A percentile compares a stretch with the other conserved stretches of the same genome.
These are phyloP conservation scores for Drosophila lutescens DNA, from an alignment of 2,888 invertebrate genomes.

Conservation along the genomic window DNA sequence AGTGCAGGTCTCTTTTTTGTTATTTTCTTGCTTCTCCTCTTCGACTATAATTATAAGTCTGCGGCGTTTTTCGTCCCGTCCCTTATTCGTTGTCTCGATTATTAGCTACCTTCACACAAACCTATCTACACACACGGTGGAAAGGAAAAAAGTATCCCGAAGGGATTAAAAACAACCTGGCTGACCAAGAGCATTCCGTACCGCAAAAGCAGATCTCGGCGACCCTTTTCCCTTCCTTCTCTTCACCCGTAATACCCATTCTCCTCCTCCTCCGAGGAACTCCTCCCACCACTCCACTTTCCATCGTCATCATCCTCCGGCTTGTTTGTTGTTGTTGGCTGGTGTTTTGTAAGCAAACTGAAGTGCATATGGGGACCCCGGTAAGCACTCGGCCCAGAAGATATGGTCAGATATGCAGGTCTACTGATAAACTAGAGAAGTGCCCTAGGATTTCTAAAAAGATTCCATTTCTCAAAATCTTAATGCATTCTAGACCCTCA, in stretches of 20 bases:
- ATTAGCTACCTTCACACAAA: slow-evolving; percentile 67
- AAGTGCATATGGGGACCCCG: slow-evolving; percentile 53
- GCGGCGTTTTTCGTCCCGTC: slow-evolving; percentile 1
- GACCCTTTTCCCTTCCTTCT: slow-evolving; percentile 33
- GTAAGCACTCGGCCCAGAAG: slow-evolving; percentile 45
- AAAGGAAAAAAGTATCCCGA: slow-evolving; percentile 50
- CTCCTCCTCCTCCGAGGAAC: slow-evolving; percentile 1
- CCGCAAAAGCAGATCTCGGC: slow-evolving; percentile 26
- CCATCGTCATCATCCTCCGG: slow-evolving; percentile 42
- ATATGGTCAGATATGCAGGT: slow-evolving; percentile 40
- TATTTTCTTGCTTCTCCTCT: slow-evolving; percentile 16
- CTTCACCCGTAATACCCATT: slow-evolving; percentile 10
- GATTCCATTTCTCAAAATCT: too few relatives aligned
- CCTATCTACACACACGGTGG: slow-evolving; percentile 6
- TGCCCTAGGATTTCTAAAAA: slow-evolving; percentile 8
- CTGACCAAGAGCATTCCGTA: slow-evolving; percentile 37
- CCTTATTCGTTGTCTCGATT: slow-evolving; percentile 56
- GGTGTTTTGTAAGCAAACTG: slow-evolving; percentile 74
- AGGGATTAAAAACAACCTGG: slow-evolving; percentile 63
- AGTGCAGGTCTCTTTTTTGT: slow-evolving; percentile 27
- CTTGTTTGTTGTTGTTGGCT: slow-evolving; percentile 56
- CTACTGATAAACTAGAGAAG: slow-evolving; percentile 5
- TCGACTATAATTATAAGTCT: slow-evolving; percentile 53
- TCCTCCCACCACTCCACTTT: slow-evolving; percentile 45
- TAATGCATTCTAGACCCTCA: too few relatives aligned